phyloP scores from a whole-genome alignment of 2,888 invertebrate species.

The Fragum fragum region DNA sequence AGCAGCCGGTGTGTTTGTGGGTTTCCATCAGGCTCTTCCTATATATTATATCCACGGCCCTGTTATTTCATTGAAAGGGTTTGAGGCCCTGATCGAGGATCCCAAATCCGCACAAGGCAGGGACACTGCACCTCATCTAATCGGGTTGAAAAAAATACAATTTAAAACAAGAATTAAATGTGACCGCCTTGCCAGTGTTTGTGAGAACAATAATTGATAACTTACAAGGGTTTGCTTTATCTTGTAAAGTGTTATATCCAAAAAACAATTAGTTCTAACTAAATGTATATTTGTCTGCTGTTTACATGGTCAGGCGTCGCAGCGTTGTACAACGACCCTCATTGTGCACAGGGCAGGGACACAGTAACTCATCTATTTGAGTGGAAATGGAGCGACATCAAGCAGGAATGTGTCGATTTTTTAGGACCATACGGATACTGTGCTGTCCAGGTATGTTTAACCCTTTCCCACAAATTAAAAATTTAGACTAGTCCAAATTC shows the following conservation, averaged over 20 bases:
- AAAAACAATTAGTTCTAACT: no score
- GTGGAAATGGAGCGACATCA: constrained; percentile 79
- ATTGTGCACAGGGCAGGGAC: constrained; percentile 72
- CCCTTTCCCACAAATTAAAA: no score
- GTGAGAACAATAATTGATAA: neutral
- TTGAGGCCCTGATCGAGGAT: no score
- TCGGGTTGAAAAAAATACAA: neutral
- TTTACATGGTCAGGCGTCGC: neutral
- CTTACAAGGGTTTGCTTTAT: neutral
- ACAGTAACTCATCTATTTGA: constrained; percentile 81
- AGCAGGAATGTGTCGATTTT: constrained; percentile 80
- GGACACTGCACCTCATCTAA: neutral
- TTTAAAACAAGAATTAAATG: neutral
- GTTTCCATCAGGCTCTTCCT: no score
- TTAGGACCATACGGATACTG: constrained; percentile 82
- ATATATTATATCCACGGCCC: no score
- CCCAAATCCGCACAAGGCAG: no score
- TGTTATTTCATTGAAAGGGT: no score
- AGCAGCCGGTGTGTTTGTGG: no score
- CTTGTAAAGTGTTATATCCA: neutral
- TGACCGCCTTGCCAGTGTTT: neutral
- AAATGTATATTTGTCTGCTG: neutral
- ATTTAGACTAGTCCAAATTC: no score
- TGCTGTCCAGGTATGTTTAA: constrained; percentile 81
- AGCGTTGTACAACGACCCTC: constrained; percentile 70